phyloP scores from a whole-genome alignment of 2,888 invertebrate species.

The Oligia strigilis region DNA sequence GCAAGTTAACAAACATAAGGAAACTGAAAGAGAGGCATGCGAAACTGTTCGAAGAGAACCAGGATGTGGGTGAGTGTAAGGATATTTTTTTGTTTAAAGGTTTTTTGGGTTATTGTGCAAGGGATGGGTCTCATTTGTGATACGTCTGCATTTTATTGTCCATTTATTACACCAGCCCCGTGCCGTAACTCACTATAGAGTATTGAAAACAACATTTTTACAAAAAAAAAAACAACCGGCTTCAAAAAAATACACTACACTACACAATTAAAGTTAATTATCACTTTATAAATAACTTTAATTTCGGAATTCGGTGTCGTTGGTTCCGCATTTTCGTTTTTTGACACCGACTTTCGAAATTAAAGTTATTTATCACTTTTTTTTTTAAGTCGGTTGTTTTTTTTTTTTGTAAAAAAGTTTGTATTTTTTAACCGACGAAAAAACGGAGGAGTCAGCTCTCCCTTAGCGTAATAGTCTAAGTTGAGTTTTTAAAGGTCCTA shows the following conservation, averaged over 20 bases:
- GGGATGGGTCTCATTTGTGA: constrained; percentile 9
- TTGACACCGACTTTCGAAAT: too few species aligned
- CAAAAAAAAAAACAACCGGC: too few species aligned
- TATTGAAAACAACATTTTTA: background rate
- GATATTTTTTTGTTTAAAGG: constrained; percentile 44
- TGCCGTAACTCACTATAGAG: background rate
- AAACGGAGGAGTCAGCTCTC: background rate
- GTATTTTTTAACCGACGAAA: too few species aligned
- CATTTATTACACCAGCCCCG: background rate
- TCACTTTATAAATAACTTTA: too few species aligned
- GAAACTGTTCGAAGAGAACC: constrained; percentile 92
- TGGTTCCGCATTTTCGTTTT: too few species aligned
- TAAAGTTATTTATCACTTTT: too few species aligned
- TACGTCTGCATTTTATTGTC: background rate
- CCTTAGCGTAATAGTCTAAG: background rate
- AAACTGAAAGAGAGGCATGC: constrained; percentile 92
- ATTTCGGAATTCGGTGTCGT: too few species aligned
- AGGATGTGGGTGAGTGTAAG: constrained; percentile 91
- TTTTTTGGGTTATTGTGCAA: constrained; percentile 8
- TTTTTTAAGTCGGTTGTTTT: too few species aligned
- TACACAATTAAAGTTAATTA: too few species aligned
- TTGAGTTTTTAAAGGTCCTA: too few species aligned
- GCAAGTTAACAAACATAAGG: constrained; percentile 91
- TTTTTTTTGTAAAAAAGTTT: too few species aligned
- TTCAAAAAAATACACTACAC: too few species aligned